Percentiles rank a stretch among this genome's conserved stretches.
These are phyloP conservation scores for Bucorvus abyssinicus DNA, from an alignment of 2,797 vertebrate genomes.

Conservation along the genomic window DNA sequence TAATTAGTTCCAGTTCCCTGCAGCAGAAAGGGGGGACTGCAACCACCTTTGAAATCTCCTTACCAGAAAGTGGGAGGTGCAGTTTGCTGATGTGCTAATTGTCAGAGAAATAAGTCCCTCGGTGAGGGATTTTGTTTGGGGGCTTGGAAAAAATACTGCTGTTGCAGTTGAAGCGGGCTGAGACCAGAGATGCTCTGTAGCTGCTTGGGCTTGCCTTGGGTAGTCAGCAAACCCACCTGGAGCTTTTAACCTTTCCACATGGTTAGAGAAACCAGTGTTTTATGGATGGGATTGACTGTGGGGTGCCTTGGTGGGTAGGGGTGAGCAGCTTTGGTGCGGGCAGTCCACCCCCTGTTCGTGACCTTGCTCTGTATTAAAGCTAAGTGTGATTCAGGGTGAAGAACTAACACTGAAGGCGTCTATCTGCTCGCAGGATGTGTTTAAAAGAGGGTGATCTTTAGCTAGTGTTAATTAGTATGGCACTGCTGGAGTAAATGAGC, in stretches of 20 bases:
- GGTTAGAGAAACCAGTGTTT: not conserved
- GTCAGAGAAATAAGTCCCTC: not conserved
- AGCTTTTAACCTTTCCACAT: not conserved
- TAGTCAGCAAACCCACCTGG: not conserved
- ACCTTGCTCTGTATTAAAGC: not conserved
- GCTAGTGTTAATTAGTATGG: not conserved
- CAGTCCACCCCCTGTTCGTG: not conserved
- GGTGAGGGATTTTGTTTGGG: not conserved
- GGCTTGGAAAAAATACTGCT: not conserved
- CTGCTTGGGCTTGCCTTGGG: not conserved
- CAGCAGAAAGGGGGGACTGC: not conserved
- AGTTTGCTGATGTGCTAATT: not conserved
- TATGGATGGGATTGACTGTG: not conserved
- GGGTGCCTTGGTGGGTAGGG: not conserved
- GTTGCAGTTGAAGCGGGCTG: not conserved
- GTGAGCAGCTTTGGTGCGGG: not conserved
- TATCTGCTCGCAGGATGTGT: not conserved
- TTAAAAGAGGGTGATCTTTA: not conserved
- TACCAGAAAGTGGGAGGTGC: not conserved
- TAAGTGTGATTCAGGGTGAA: not conserved
- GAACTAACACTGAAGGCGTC: not conserved
- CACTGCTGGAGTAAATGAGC: not conserved
- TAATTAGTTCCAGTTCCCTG: conserved; percentile 10
- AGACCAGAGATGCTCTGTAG: not conserved
- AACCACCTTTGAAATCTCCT: not conserved